Base-by-base conservation (phyloP, 2,888 invertebrate species). In the Sialis fuliginosa region DNA sequence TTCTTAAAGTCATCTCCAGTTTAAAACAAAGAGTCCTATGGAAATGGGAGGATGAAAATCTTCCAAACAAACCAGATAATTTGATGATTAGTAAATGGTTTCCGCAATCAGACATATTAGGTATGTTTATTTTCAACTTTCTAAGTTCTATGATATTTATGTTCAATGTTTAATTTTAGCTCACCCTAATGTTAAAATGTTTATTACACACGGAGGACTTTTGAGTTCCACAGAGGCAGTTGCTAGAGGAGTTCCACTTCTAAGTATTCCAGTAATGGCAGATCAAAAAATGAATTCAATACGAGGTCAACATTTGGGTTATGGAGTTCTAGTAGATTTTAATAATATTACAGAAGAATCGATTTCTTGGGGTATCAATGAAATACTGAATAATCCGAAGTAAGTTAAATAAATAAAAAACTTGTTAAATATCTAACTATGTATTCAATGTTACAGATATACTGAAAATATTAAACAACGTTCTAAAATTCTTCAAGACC, bases 171-270 rank as follows among this genome's bases (percentile, higher is more conserved):
- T 51, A 33, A 6, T 42, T 42, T 31, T 31, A 70, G 70, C 67
- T 6, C 74, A 77, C 58, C 62, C 62, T 2, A 72, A 72, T 43
- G 64, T 73, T 1, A 67, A 65, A 49, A 55, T 71, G 1, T 75
- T 77, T 53, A 69, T 77, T 48, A 73, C 72, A 9, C 71, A 75
- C 54, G 75, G 73, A 31, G 77, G 76, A 0, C 60, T 72, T 39
- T 65, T 75, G 54, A 71, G 73, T 50, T 61, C 68, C 7, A 69
- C 69, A 49, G 77, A 77, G 57, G 65, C 74, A 0, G 62, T 72
- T 22, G 63, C 65, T 48, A 64, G 66, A 40, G 65, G 63, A n/a
- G 68, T 67, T 44, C 70, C 72, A 6, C 60, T 72, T 39, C 56
- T 74, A 48, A 68, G 70, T 33, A 64, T 74, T 51, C 73, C 73